Percentiles rank a stretch among this genome's conserved stretches.
Evolutionary conservation across 1,140 invertebrate genomes (phyloP).

Genomic region (Diploscapter pachys): DNA sequence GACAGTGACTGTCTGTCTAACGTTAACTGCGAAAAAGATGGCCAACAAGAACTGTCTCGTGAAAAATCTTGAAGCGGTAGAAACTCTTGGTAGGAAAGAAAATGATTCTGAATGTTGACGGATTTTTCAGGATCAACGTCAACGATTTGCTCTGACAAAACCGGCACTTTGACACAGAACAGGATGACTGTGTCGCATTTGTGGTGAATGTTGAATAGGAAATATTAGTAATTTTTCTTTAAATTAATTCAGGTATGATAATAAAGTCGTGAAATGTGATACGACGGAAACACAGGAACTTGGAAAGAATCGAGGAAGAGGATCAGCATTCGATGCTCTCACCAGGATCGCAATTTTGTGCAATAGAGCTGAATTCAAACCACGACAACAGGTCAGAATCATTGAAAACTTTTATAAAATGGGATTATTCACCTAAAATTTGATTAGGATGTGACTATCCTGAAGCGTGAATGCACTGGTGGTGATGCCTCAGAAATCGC

Average conservation of each 20-base stretch:
- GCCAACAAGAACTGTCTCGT: slow-evolving; percentile 94
- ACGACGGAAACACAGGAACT: slow-evolving; percentile 3
- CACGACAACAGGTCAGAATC: neutral
- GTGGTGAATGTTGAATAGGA: too few relatives aligned
- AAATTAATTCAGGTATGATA: neutral
- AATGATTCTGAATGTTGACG: too few relatives aligned
- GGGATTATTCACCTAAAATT: too few relatives aligned
- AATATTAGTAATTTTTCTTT: too few relatives aligned
- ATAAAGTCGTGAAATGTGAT: slow-evolving; percentile 1
- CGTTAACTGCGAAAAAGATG: slow-evolving; percentile 90
- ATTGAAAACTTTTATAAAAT: slow-evolving; percentile 4
- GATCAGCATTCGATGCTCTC: slow-evolving; percentile 13
- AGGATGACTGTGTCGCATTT: slow-evolving; percentile 93
- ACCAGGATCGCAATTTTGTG: slow-evolving; percentile 76
- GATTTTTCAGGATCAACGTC: slow-evolving; percentile 94
- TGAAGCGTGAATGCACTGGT: slow-evolving; percentile 22
- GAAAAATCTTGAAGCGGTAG: slow-evolving; percentile 93
- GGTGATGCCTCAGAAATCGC: slow-evolving; percentile 64
- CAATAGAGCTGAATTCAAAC: slow-evolving; percentile 65
- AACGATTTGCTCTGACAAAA: slow-evolving; percentile 94
- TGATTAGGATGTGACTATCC: slow-evolving; percentile 17
- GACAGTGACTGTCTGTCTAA: slow-evolving; percentile 89
- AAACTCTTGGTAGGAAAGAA: too few relatives aligned
- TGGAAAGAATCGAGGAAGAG: slow-evolving; percentile 10
- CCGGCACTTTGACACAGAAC: slow-evolving; percentile 90